A percentile compares a stretch with the other conserved stretches of the same genome.
These are phyloP conservation scores for Zaprionus gabonicus DNA, from an alignment of 1,140 invertebrate genomes.

Conservation along the genomic window DNA sequence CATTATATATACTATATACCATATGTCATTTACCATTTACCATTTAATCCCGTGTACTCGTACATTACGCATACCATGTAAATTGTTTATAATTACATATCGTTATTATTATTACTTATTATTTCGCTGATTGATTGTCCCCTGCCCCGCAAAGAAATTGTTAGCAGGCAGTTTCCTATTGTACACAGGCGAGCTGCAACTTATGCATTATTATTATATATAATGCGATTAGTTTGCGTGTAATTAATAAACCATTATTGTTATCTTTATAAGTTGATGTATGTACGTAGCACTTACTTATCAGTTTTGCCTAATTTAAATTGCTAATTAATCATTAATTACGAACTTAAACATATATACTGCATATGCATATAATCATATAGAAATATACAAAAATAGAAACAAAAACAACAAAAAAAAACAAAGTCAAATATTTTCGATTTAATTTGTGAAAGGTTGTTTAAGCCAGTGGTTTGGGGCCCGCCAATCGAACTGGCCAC, in stretches of 20 bases:
- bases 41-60: conserved; percentile 28
- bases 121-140: conserved; percentile 42
- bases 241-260: conserved; percentile 47
- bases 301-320: conserved; percentile 60
- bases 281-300: conserved; percentile 52
- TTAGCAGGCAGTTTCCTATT: neutral
- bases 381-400: conserved; percentile 43
- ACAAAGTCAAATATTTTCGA: conserved; percentile 19
- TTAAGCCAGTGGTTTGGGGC: neutral
- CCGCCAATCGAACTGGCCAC: neutral
- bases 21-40: neutral
- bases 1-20: neutral
- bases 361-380: conserved; percentile 34
- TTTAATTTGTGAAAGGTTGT: conserved; percentile 31
- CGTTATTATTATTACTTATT: conserved; percentile 40
- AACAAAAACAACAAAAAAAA: conserved; percentile 33
- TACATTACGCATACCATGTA: conserved; percentile 49
- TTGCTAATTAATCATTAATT: conserved; percentile 63
- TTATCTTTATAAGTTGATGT: conserved; percentile 62
- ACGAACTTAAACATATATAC: conserved; percentile 29
- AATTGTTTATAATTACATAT: conserved; percentile 47
- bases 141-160: neutral
- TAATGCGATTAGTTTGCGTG: conserved; percentile 53
- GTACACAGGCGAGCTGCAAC: conserved; percentile 22
- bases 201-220: conserved; percentile 47